Conservation (phyloP, 2,113 vertebrate genomes). For the Nothobranchius kuhntae region DNA sequence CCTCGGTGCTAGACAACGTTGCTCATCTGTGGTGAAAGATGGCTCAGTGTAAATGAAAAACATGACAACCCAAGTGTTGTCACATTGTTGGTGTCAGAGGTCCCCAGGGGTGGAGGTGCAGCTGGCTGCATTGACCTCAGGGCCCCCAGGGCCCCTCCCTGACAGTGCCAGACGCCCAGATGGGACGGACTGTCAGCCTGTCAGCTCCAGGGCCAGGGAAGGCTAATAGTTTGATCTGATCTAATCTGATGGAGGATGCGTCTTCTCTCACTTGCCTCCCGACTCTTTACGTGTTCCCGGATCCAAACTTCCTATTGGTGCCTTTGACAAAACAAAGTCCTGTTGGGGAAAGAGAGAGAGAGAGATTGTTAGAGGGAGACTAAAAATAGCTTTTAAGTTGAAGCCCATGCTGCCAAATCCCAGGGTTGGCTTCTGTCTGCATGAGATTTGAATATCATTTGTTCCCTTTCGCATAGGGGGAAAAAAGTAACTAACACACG, state of each 20-base stretch:
- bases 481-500: constrained; percentile 39
- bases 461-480: constrained; percentile 26
- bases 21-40: constrained; percentile 31
- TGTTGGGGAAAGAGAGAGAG: constrained; percentile 40
- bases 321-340: constrained; percentile 72
- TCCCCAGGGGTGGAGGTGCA: constrained; percentile 66
- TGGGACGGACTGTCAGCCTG: constrained; percentile 67
- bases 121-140: constrained; percentile 70
- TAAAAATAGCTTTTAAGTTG: constrained; percentile 81
- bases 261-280: constrained; percentile 49
- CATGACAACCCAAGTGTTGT: constrained; percentile 35
- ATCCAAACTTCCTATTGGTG: constrained; percentile 80
- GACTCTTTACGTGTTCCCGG: constrained; percentile 50
- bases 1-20: constrained; percentile 25
- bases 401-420: constrained; percentile 74
- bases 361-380: constrained; percentile 59
- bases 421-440: constrained; percentile 70
- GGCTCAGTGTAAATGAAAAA: constrained; percentile 21
- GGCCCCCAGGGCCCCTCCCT: constrained; percentile 40
- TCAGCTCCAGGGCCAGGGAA: constrained; percentile 56
- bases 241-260: constrained; percentile 63
- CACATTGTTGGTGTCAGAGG: constrained; percentile 43
- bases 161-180: constrained; percentile 63
- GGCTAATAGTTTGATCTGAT: constrained; percentile 72
- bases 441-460: constrained; percentile 79